Conservation (phyloP, 2,113 vertebrate genomes). For the Larimichthys polyactis region DNA sequence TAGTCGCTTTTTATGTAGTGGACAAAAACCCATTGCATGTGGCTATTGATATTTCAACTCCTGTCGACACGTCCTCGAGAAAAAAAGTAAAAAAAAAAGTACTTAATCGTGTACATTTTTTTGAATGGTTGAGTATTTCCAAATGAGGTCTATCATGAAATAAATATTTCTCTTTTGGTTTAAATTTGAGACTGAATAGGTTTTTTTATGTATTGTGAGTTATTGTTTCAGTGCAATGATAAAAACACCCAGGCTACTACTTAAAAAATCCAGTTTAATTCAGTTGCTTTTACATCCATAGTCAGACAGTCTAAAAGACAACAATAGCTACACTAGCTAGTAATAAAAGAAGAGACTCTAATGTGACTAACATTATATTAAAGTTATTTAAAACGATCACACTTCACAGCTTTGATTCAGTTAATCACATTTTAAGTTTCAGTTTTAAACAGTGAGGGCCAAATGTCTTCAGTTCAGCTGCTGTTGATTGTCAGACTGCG, state of each 20-base stretch:
- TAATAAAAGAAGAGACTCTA: neutral
- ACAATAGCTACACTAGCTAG: neutral
- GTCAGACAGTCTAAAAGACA: neutral
- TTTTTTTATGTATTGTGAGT: neutral
- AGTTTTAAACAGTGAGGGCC: neutral
- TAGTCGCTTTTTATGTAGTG: constrained; percentile 82
- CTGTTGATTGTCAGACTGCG: constrained; percentile 54
- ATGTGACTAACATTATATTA: constrained; percentile 6
- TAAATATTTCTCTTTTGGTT: constrained; percentile 86
- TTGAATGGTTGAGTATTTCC: constrained; percentile 83
- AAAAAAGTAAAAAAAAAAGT: constrained; percentile 58
- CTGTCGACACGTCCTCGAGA: constrained; percentile 81
- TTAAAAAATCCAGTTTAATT: neutral
- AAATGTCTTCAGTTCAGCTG: neutral
- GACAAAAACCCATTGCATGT: constrained; percentile 87
- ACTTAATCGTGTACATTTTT: constrained; percentile 85
- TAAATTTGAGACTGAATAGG: constrained; percentile 48
- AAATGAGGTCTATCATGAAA: constrained; percentile 87
- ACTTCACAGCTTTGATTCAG: constrained; percentile 18
- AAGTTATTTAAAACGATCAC: constrained; percentile 15
- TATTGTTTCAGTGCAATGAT: neutral
- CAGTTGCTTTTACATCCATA: neutral
- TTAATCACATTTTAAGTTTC: constrained; percentile 7
- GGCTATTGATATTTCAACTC: constrained; percentile 84
- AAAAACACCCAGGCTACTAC: neutral